phyloP scores from a whole-genome alignment of 2,888 invertebrate species.

The Salpingus planirostris region DNA sequence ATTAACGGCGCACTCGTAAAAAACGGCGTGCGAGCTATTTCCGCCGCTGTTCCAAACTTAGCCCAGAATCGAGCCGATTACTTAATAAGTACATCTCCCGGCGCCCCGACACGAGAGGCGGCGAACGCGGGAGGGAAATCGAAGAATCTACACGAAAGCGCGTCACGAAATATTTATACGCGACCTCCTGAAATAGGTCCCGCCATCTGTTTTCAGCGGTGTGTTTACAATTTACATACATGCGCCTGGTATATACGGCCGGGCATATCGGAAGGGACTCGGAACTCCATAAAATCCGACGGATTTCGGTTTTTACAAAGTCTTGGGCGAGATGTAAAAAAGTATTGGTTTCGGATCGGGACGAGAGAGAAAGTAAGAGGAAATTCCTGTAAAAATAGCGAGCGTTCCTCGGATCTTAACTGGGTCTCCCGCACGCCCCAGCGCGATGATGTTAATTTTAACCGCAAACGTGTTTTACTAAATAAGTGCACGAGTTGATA shows the following conservation, averaged over 20 bases:
- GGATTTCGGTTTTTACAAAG: too few species aligned
- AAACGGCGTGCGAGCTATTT: slow-evolving; percentile 3
- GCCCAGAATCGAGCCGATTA: slow-evolving; percentile 20
- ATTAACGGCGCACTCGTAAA: too few species aligned
- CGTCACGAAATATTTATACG: slow-evolving; percentile 1
- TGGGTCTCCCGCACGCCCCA: not conserved
- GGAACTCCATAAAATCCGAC: too few species aligned
- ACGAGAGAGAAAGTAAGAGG: not conserved
- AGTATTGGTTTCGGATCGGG: not conserved
- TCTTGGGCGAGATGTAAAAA: too few species aligned
- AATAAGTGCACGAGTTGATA: slow-evolving; percentile 13
- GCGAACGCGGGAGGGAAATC: too few species aligned
- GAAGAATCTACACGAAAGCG: not conserved
- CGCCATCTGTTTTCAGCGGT: not conserved
- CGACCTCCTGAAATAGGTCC: not conserved
- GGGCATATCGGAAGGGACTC: too few species aligned
- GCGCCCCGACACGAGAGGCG: too few species aligned
- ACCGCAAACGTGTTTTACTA: slow-evolving; percentile 13
- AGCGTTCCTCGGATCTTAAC: not conserved
- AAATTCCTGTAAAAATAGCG: too few species aligned
- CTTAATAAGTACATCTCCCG: slow-evolving; percentile 20
- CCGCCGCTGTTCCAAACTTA: slow-evolving; percentile 11
- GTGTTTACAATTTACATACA: not conserved
- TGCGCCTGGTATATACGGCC: too few species aligned
- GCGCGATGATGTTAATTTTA: not conserved